Percentiles rank a stretch among this genome's conserved stretches.
Conservation (phyloP, 2,888 invertebrate species). For the Phortica magna region DNA sequence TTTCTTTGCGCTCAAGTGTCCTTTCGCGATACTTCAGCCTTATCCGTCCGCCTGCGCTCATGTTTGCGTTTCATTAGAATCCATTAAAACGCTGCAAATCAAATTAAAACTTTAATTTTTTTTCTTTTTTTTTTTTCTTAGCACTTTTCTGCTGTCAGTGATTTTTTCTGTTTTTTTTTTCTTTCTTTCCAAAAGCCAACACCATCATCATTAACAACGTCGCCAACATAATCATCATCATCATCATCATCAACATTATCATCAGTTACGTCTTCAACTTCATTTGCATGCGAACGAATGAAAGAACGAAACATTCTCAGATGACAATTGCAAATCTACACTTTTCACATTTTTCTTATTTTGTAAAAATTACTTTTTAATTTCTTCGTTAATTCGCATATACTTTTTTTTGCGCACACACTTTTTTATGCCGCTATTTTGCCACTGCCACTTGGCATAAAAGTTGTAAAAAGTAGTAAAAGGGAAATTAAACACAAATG, state of each 20-base stretch:
- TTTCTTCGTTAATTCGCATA: conserved; percentile 62
- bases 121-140: conserved; percentile 47
- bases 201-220: conserved; percentile 45
- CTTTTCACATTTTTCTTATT: conserved; percentile 35
- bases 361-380: conserved; percentile 67
- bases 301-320: conserved; percentile 50
- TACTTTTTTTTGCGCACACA: conserved; percentile 12
- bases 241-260: conserved; percentile 56
- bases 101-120: conserved; percentile 71
- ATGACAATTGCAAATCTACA: conserved; percentile 65
- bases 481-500: conserved; percentile 24
- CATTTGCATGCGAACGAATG: conserved; percentile 59
- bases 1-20: conserved; percentile 66
- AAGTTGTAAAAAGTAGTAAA: conserved; percentile 26
- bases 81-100: conserved; percentile 74
- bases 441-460: conserved; percentile 15
- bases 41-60: conserved; percentile 21
- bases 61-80: conserved; percentile 74
- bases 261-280: conserved; percentile 40
- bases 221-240: conserved; percentile 49
- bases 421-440: not conserved
- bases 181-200: conserved; percentile 39
- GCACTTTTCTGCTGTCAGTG: not conserved
- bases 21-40: conserved; percentile 54
- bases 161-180: conserved; percentile 1